Evolutionary conservation across 2,888 invertebrate species (phyloP).

Genomic region (Galerucella calmariensis): DNA sequence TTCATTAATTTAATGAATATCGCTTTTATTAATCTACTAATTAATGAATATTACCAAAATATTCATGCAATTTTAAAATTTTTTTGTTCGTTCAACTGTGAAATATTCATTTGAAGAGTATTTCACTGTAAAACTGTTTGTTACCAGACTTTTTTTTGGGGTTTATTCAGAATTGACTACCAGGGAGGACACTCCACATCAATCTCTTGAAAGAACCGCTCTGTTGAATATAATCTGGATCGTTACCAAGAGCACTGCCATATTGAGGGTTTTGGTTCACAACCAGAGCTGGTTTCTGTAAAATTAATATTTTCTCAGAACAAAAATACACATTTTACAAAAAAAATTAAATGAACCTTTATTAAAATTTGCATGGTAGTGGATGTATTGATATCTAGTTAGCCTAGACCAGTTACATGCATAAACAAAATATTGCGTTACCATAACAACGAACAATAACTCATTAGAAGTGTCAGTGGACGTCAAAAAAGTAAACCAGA

Average conservation of each 20-base stretch:
- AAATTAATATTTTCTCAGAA: slow-evolving; percentile 25
- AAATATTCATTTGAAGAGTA: slow-evolving; percentile 36
- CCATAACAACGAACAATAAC: too few relatives aligned
- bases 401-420: too few relatives aligned
- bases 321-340: neutral
- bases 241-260: slow-evolving; percentile 74
- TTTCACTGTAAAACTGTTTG: slow-evolving; percentile 35
- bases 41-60: slow-evolving; percentile 2
- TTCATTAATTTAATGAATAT: slow-evolving; percentile 4
- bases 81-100: slow-evolving; percentile 29
- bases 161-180: slow-evolving; percentile 68
- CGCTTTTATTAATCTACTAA: neutral
- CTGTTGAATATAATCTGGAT: slow-evolving; percentile 87
- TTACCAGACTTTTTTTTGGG: slow-evolving; percentile 43
- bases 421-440: too few relatives aligned
- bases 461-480: too few relatives aligned
- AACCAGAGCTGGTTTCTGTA: slow-evolving; percentile 59
- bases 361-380: too few relatives aligned
- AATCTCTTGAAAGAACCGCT: slow-evolving; percentile 92
- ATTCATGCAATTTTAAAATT: slow-evolving; percentile 10
- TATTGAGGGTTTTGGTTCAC: slow-evolving; percentile 57
- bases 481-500: too few relatives aligned
- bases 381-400: too few relatives aligned
- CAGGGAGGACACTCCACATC: slow-evolving; percentile 90
- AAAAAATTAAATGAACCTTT: neutral